A percentile compares a stretch with the other conserved stretches of the same genome.
These are phyloP conservation scores for Harmothoe impar DNA, from an alignment of 2,888 invertebrate species.

Conservation along the genomic window DNA sequence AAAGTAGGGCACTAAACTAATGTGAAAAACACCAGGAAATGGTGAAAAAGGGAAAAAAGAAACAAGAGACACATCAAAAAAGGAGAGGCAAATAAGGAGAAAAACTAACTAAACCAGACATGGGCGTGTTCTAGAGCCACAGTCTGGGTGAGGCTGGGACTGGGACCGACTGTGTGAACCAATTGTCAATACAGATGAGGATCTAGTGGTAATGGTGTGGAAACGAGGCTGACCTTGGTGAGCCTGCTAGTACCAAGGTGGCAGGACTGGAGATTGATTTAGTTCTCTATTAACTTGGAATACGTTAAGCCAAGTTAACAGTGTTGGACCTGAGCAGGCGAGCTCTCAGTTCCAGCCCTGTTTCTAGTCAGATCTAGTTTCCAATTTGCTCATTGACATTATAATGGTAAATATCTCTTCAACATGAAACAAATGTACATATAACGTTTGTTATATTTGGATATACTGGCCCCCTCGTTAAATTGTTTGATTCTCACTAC, in stretches of 20 bases:
- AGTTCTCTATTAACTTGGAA: neutral
- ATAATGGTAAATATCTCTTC: neutral
- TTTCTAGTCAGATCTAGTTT: neutral
- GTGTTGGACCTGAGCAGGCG: neutral
- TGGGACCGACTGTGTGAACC: neutral
- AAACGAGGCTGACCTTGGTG: neutral
- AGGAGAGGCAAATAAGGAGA: too few relatives aligned
- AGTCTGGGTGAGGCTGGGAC: neutral
- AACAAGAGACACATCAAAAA: too few relatives aligned
- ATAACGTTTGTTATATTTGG: too few relatives aligned
- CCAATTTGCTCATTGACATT: neutral
- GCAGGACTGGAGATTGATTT: neutral
- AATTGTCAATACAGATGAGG: slow-evolving; percentile 20
- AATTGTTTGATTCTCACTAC: too few relatives aligned
- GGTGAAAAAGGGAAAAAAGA: too few relatives aligned
- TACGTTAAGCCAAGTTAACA: neutral
- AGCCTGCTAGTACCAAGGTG: neutral
- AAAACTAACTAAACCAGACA: too few relatives aligned
- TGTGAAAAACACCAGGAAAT: too few relatives aligned
- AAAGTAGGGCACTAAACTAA: too few relatives aligned
- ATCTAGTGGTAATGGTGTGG: slow-evolving; percentile 32
- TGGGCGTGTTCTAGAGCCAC: too few relatives aligned
- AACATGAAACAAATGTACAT: too few relatives aligned
- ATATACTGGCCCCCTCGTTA: too few relatives aligned
- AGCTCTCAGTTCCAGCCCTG: neutral